Evolutionary conservation across 2,113 vertebrate genomes (phyloP), one percentile per base, ranked within the genome.

Genomic region (Hiodon alosoides): DNA sequence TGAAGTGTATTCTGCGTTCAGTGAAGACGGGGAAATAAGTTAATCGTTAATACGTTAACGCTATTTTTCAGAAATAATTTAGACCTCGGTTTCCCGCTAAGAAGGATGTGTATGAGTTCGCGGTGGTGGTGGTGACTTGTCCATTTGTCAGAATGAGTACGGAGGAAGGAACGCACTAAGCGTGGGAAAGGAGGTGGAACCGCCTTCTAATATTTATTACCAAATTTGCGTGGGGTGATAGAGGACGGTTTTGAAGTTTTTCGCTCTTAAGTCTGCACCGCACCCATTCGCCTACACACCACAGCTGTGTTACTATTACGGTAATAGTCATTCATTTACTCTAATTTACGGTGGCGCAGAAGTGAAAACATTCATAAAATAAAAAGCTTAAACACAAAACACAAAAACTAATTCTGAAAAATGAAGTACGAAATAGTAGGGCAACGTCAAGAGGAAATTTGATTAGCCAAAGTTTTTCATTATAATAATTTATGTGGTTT

Each of bases 171-270:
- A 48, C 11, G 70, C 46, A 6, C 7, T 7, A 13, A 57, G 55
- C 31, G 57, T 71, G 57, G 70, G 70, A 71, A 59, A 46, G 0
- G 11, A 13, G 8, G n/a, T 54, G 52, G 31, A 69, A 54, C 16
- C 52, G 11, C 57, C 3, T 71, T 46, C 54, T 59, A 55, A n/a
- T 71, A 59, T 71, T 71, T 71, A 71, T 71, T 11, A 60, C 57
- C 70, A 59, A 4, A 55, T 2, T n/a, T 3, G n/a, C 16, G 55
- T n/a, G 13, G 31, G 13, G 47, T 8, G 5, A 31, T 31, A 31
- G 31, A 31, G 31, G 31, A 31, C 31, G 31, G 31, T 31, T 31
- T 31, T 31, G 31, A 31, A 31, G 1, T 31, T 31, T 31, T 31
- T 31, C 31, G 31, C 0, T 1, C 31, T 31, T 31, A 31, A 3